phyloP scores from a whole-genome alignment of 2,113 vertebrate genomes.

The Microtus richardsoni region DNA sequence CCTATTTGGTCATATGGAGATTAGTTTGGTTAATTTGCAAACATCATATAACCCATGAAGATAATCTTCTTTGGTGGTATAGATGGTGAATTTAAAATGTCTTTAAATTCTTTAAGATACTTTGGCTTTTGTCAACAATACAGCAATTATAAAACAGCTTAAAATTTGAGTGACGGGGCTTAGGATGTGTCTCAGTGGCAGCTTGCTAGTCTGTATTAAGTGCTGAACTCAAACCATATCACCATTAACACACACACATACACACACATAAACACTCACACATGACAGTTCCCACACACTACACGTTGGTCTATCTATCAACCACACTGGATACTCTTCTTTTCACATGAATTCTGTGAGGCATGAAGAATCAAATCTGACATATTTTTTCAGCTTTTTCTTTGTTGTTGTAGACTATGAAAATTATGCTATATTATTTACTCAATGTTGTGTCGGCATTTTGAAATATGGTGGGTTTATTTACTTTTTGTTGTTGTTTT shows the following conservation, averaged over 20 bases:
- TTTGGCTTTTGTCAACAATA: neutral
- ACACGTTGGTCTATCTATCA: neutral
- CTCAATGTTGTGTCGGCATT: neutral
- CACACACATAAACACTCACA: neutral
- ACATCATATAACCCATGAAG: neutral
- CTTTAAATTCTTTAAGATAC: neutral
- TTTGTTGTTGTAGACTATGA: neutral
- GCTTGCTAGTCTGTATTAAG: neutral
- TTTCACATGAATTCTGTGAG: neutral
- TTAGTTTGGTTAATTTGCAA: neutral
- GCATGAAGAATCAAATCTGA: neutral
- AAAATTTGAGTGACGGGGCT: neutral
- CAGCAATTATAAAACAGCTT: neutral
- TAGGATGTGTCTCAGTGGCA: neutral
- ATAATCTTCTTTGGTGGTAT: neutral
- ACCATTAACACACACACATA: neutral
- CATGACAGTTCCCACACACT: neutral
- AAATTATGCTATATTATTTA: neutral
- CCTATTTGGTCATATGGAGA: neutral
- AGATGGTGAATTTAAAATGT: conserved; percentile 6
- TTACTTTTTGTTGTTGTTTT: neutral
- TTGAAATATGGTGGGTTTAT: neutral
- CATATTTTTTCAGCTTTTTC: neutral
- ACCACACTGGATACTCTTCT: neutral
- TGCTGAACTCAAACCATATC: neutral